Conservation (phyloP, 2,113 vertebrate genomes). For the Gorilla gorilla region DNA sequence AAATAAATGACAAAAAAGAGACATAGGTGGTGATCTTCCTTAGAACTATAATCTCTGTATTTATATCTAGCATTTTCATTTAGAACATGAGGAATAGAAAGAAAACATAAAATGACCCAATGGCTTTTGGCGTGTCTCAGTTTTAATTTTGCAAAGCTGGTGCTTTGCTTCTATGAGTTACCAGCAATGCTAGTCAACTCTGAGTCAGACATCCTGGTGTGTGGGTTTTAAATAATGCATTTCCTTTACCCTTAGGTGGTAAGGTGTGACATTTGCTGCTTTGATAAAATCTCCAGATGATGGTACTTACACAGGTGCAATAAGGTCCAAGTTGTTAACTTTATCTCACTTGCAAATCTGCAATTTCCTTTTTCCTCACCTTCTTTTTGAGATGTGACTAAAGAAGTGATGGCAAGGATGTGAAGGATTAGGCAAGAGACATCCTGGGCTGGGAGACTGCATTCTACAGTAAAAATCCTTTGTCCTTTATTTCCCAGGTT, state of each 20-base stretch:
- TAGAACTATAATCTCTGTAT: not conserved
- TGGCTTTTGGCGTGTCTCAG: not conserved
- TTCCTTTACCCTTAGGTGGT: not conserved
- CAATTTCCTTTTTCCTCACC: not conserved
- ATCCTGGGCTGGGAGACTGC: not conserved
- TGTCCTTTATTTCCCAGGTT: not conserved
- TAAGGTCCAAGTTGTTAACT: not conserved
- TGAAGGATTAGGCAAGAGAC: not conserved
- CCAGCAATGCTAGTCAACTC: not conserved
- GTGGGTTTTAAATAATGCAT: not conserved
- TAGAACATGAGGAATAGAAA: not conserved
- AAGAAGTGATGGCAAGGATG: not conserved
- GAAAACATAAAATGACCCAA: not conserved
- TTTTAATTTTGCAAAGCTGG: not conserved
- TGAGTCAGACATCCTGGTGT: not conserved
- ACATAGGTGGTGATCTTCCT: not conserved
- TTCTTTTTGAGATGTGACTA: not conserved
- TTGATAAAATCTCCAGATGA: not conserved
- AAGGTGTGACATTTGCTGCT: not conserved
- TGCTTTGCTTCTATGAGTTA: not conserved
- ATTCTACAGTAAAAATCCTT: not conserved
- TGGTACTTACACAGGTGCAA: not conserved
- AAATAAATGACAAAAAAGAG: not conserved
- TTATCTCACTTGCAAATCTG: not conserved
- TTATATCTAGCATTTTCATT: not conserved